Evolutionary conservation across 2,113 vertebrate species (phyloP).

Genomic region (Bujurquina vittata): DNA sequence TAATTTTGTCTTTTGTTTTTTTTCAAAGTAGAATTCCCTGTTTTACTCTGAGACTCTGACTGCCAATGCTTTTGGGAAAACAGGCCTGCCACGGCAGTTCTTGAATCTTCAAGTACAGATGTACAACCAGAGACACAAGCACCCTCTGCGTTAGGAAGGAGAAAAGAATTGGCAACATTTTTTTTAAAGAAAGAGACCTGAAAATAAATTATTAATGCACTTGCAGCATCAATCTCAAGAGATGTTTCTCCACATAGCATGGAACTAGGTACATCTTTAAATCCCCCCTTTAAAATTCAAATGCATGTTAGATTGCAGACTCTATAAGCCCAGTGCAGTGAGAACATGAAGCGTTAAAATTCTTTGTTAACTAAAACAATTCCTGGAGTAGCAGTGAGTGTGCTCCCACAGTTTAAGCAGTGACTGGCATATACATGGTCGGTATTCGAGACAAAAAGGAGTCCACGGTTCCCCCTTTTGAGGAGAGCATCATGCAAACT

Average conservation of each 20-base stretch:
- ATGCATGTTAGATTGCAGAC: constrained; percentile 17
- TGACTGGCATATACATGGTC: constrained; percentile 40
- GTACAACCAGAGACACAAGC: constrained; percentile 43
- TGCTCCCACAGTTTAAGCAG: constrained; percentile 24
- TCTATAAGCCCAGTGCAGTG: constrained; percentile 9
- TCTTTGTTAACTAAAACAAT: not conserved
- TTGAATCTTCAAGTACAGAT: constrained; percentile 55
- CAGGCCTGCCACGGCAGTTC: constrained; percentile 24
- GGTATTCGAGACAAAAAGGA: constrained; percentile 51
- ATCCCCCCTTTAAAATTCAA: constrained; percentile 11
- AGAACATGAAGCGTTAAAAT: constrained; percentile 16
- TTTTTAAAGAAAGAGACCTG: not conserved
- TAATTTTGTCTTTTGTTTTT: not conserved
- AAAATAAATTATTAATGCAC: constrained; percentile 45
- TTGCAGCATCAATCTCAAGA: constrained; percentile 49
- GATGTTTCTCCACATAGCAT: constrained; percentile 9
- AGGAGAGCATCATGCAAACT: constrained; percentile 69
- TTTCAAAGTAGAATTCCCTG: not conserved
- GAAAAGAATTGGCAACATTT: not conserved
- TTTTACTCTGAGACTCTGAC: not conserved
- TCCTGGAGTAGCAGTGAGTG: not conserved
- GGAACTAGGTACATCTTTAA: constrained; percentile 18
- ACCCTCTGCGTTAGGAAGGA: not conserved
- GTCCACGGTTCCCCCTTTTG: constrained; percentile 35
- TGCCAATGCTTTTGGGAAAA: constrained; percentile 34